Conservation (phyloP, 2,888 invertebrate genomes). For the Panopea generosa region DNA sequence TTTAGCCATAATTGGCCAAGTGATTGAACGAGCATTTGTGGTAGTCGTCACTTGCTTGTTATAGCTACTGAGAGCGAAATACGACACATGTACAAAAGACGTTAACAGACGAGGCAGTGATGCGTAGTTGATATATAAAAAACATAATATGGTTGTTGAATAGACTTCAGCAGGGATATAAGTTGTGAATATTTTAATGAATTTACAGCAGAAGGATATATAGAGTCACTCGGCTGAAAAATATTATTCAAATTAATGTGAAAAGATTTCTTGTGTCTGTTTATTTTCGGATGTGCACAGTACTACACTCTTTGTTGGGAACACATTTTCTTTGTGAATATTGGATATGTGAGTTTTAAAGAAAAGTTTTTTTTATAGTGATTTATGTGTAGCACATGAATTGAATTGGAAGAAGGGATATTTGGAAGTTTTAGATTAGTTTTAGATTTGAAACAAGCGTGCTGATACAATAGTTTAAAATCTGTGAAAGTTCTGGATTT, state of each 20-base stretch:
- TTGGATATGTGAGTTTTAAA: too few relatives aligned
- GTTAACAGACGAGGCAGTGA: conserved; percentile 24
- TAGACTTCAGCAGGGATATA: neutral
- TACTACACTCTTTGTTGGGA: too few relatives aligned
- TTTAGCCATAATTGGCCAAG: conserved; percentile 37
- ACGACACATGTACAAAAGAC: conserved; percentile 20
- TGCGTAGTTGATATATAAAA: conserved; percentile 35
- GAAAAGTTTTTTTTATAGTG: neutral
- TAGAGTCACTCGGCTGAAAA: neutral
- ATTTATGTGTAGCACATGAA: neutral
- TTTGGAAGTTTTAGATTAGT: neutral
- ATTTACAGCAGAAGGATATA: neutral
- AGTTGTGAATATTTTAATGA: conserved; percentile 2
- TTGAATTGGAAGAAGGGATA: neutral
- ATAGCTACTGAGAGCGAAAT: conserved; percentile 21
- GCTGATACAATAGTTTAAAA: neutral
- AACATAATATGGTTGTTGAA: conserved; percentile 17
- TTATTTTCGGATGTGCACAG: too few relatives aligned
- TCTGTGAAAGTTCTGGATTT: too few relatives aligned
- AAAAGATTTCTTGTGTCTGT: too few relatives aligned
- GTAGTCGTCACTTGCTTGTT: conserved; percentile 10
- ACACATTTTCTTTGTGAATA: too few relatives aligned
- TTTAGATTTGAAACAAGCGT: neutral
- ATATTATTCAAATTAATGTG: too few relatives aligned
- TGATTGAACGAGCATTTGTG: conserved; percentile 9